Evolutionary conservation across 2,113 vertebrate genomes (phyloP), one percentile per base, ranked within the genome.

Genomic region (Tiliqua scincoides): DNA sequence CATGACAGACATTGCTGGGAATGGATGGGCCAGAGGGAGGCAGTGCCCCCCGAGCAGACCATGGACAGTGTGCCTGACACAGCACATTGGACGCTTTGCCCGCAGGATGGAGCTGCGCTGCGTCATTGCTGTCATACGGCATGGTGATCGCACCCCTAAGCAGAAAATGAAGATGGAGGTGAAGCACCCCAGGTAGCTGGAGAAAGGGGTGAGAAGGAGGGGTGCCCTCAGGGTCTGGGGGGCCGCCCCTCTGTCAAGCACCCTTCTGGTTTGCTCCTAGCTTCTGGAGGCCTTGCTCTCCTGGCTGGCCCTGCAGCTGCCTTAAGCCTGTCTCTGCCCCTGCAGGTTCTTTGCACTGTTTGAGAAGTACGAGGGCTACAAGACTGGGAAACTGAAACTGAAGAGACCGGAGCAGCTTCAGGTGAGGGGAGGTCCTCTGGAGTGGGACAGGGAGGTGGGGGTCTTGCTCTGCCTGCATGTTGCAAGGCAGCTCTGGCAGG

Each of bases 131-230:
- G 96, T 99, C 71, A 99, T 99, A 89, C 97, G 99, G 12, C 99
- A 99, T 0, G 99, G 99, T 82, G 99, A 99, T 92, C 96, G 99
- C 84, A 99, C 99, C 0, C 99, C 99, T 0, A 99, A 99, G 90
- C 99, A 99, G 95, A 99, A 99, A 94, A 99, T 99, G 99, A 99
- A 99, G 95, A 99, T 99, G 99, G 99, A 99, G 91, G 99, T 99
- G 76, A 98, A 98, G 27, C 98, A 99, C 89, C 94, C 98, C 18
- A 97, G 98, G 99, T 99, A 94, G 85, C 68, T 54, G 0, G 54
- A 17, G 54, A 17, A 12, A 12, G 54, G 54, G 54, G 54, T 25
- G 5, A 17, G 54, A 2, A 57, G 54, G 54, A 11, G 54, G 10
- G 10, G 10, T 2, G 54, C 11, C 11, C 54, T 57, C 54, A 9